Evolutionary conservation across 2,797 vertebrate genomes (phyloP), one percentile per base, ranked within the genome.

Genomic region (Podarcis siculus): DNA sequence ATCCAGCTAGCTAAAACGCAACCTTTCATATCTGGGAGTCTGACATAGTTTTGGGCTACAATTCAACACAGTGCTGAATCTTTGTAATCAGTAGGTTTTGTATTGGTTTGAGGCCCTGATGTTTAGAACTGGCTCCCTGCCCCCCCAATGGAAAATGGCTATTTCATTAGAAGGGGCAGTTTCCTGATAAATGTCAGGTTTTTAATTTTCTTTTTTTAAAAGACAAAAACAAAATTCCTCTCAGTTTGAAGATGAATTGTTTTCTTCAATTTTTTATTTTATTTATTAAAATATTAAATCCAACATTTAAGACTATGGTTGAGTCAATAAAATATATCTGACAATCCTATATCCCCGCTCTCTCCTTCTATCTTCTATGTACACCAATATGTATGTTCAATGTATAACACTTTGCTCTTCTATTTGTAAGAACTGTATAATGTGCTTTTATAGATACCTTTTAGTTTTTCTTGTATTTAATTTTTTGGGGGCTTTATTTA

Each of bases 11-110:
- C n/a, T 73, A 83, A 83, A 83, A 58, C 35, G 45, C 37, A 55
- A 73, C 69, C 58, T 58, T 73, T 90, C 87, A 76, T 71, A 75
- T 82, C 71, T 30, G 45, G 77, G 49, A 73, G 86, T 66, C 27
- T 21, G 82, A 89, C 89, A 35, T 25, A 35, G 71, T 75, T n/a
- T 30, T 75, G 71, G 83, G 83, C 83, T 37, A 75, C 35, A 69
- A 82, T 82, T 64, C 64, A 82, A 69, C 64, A 67, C 64, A 82
- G 15, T n/a, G n/a, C 67, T 82, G 67, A 82, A 64, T 39, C 64
- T 82, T 27, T 69, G 30, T 39, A 82, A 69, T 67, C 64, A 82
- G 39, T 30, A 82, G 37, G 80, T 69, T 45, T 27, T 82, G 80
- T 82, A 61, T n/a, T 73, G 71, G 71, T 17, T n/a, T 45, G 80